Conservation (phyloP, 2,113 vertebrate species). For the Cygnus buccinator region DNA sequence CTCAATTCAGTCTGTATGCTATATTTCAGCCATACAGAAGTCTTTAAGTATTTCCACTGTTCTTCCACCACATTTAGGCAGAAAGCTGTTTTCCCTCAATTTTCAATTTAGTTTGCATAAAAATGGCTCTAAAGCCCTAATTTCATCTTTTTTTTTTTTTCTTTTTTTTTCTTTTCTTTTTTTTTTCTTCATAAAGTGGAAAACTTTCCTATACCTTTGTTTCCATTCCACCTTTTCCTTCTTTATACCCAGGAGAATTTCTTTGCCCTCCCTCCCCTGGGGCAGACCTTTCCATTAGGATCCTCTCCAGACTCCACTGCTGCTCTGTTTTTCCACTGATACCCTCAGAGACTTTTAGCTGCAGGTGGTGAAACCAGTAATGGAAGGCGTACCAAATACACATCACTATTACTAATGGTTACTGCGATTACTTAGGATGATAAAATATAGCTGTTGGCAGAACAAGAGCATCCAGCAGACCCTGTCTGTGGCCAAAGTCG, state of each 20-base stretch:
- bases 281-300: neutral
- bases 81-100: neutral
- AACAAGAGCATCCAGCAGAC: neutral
- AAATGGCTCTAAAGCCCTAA: neutral
- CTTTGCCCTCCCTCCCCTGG: neutral
- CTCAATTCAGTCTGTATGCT: neutral
- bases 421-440: neutral
- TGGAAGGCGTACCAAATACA: neutral
- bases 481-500: neutral
- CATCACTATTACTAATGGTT: neutral
- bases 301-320: neutral
- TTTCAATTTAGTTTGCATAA: neutral
- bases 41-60: neutral
- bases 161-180: neutral
- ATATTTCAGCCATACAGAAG: fast-evolving
- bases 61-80: neutral
- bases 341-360: neutral
- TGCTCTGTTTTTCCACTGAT: neutral
- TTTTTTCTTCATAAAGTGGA: neutral
- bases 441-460: neutral
- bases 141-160: neutral
- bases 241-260: neutral
- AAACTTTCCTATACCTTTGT: neutral
- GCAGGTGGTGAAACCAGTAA: neutral
- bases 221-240: neutral